These are phyloP conservation scores for Contarinia nasturtii DNA, from an alignment of 1,140 invertebrate species.

Conservation along the genomic window DNA sequence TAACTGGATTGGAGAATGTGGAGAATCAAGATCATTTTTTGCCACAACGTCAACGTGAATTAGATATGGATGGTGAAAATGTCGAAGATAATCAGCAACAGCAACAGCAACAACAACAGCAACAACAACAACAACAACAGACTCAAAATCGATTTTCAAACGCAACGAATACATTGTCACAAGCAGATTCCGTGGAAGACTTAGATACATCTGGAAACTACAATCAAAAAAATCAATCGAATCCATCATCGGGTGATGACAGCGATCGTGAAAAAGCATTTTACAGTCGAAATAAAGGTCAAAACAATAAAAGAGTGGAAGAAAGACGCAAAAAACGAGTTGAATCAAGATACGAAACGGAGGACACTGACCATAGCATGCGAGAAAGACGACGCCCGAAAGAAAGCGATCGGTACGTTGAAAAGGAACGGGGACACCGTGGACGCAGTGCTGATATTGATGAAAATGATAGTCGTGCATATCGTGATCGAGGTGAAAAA, in stretches of 20 bases:
- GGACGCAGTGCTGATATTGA: slow-evolving; percentile 7
- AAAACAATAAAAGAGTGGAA: slow-evolving; percentile 11
- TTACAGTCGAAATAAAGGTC: neutral
- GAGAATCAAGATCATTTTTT: slow-evolving; percentile 1
- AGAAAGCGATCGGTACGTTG: neutral
- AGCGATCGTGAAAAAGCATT: neutral
- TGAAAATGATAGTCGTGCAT: slow-evolving; percentile 7
- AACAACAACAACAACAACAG: neutral
- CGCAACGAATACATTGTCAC: neutral
- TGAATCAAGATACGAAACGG: slow-evolving; percentile 30
- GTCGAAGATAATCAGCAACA: slow-evolving; percentile 26
- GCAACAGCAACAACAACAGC: neutral
- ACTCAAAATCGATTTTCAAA: neutral
- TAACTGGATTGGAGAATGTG: slow-evolving; percentile 24
- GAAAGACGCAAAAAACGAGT: slow-evolving; percentile 23
- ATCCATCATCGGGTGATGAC: slow-evolving; percentile 7
- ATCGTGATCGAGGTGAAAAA: slow-evolving; percentile 2
- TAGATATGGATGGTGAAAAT: slow-evolving; percentile 35
- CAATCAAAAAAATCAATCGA: slow-evolving; percentile 5
- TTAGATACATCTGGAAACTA: neutral
- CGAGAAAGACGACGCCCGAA: slow-evolving; percentile 6
- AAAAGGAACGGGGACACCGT: neutral
- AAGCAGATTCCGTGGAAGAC: neutral
- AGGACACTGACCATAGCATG: slow-evolving; percentile 30
- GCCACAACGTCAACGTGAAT: slow-evolving; percentile 24